Base-by-base conservation (phyloP, 2,888 invertebrate species). In the Netelia fuscicornis region DNA sequence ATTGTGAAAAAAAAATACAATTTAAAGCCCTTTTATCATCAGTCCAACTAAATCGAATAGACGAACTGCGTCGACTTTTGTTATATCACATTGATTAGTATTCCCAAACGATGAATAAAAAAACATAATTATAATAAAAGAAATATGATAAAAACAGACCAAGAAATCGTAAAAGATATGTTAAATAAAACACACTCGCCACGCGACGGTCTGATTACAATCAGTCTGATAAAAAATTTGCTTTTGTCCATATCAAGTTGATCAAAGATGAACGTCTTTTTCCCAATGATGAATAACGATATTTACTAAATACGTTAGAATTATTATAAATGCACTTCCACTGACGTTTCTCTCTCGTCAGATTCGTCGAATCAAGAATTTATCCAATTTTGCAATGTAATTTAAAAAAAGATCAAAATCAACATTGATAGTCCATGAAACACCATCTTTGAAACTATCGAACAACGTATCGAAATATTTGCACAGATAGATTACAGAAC, bases 271-370 rank as follows among this genome's bases (percentile, higher is more conserved):
- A 67, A 44, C 68, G 52, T 60, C n/a, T 62, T 52, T 52, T 37
- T 48, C 23, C n/a, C 67, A 23, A 62, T 68, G 25, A 77, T n/a
- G 8, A 37, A 37, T 71, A 20, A 75, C 52, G 72, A 70, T 62
- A 37, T 65, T 80, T 64, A 56, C 37, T 64, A 77, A 42, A 68
- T 77, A 48, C 58, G 23, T 81, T 74, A 81, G 54, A 58, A 78
- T 70, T 70, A 79, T 83, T n/a, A 54, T 83, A 79, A 83, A 83
- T 83, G 83, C 83, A 83, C 54, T 74, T 74, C 65, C 37, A 74
- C 74, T 72, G 62, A 58, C 42, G 8, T 58, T 44, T 44, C 54
- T 60, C 54, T 65, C 65, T 10, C 42, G 67, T 37, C 20, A 56
- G 20, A 20, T 76, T 23, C n/a, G 25, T 74, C 44, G 1, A 56